A percentile compares a stretch with the other conserved stretches of the same genome.
Conservation (phyloP, 2,113 vertebrate genomes). For the Leucosticte australis region DNA sequence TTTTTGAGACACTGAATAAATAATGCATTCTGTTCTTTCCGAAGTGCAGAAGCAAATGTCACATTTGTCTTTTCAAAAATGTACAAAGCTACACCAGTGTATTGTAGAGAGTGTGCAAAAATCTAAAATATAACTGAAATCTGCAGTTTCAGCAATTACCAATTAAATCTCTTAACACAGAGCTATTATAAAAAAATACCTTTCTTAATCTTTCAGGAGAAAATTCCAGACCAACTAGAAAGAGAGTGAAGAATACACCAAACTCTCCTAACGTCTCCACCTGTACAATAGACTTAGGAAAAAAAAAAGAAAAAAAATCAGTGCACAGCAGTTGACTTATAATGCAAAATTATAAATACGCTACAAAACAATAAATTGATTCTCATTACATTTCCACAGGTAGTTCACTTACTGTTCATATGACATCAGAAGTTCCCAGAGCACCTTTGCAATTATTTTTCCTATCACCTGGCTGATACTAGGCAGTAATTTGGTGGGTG, state of each 20-base stretch:
- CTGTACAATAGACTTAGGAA: slow-evolving; percentile 90
- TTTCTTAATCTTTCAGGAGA: slow-evolving; percentile 94
- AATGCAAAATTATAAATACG: not conserved
- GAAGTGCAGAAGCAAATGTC: not conserved
- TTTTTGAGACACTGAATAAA: not conserved
- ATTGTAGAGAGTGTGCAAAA: not conserved
- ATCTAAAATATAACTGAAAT: not conserved
- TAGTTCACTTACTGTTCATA: not conserved
- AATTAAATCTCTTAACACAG: not conserved
- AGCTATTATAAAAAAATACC: slow-evolving; percentile 69
- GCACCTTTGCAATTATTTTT: not conserved
- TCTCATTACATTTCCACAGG: not conserved
- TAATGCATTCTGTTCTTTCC: not conserved
- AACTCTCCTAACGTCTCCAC: slow-evolving; percentile 95
- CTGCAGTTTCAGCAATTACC: not conserved
- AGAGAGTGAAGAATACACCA: slow-evolving; percentile 98
- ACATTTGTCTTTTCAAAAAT: not conserved
- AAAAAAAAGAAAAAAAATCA: not conserved
- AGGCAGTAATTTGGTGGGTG: not conserved
- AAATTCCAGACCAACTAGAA: slow-evolving; percentile 96
- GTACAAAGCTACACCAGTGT: not conserved
- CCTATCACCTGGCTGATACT: not conserved
- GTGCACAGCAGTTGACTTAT: not conserved
- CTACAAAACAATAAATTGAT: not conserved
- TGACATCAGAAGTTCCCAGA: not conserved